Evolutionary conservation across 92 coral and sea anemone species (phyloP).

Genomic region (Porites divaricata): DNA sequence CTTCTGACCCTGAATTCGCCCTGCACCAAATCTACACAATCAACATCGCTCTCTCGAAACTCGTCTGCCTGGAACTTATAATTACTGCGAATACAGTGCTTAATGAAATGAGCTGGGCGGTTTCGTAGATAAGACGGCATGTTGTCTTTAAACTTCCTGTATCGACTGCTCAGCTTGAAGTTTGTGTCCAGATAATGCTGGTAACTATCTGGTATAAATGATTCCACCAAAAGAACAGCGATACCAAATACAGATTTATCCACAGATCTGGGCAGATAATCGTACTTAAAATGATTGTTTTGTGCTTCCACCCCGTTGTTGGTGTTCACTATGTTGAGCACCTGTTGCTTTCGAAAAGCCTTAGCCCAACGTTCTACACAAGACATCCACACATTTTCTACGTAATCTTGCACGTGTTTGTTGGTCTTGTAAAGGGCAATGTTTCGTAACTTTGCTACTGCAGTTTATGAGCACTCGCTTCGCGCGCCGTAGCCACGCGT

Average conservation of each 20-base stretch:
- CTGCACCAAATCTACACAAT: constrained; percentile 34
- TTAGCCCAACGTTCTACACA: constrained; percentile 5
- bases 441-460: constrained; percentile 28
- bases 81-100: constrained; percentile 49
- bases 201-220: constrained; percentile 45
- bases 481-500: constrained; percentile 43
- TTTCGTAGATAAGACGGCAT: constrained; percentile 39
- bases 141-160: constrained; percentile 31
- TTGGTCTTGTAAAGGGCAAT: constrained; percentile 22
- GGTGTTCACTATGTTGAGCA: constrained; percentile 61
- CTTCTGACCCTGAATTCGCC: constrained; percentile 34
- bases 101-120: constrained; percentile 41
- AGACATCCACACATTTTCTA: constrained; percentile 54
- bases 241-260: constrained; percentile 57
- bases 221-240: constrained; percentile 35
- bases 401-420: constrained; percentile 34
- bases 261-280: constrained; percentile 37
- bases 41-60: constrained; percentile 44
- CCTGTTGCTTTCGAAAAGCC: constrained; percentile 59
- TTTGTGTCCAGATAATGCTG: constrained; percentile 53
- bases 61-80: constrained; percentile 25
- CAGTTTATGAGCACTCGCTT: constrained; percentile 19
- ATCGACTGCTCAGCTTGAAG: constrained; percentile 38
- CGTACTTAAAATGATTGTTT: constrained; percentile 57
- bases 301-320: constrained; percentile 75